These are phyloP conservation scores for Hetaerina americana DNA, from an alignment of 1,140 invertebrate genomes.

Conservation along the genomic window DNA sequence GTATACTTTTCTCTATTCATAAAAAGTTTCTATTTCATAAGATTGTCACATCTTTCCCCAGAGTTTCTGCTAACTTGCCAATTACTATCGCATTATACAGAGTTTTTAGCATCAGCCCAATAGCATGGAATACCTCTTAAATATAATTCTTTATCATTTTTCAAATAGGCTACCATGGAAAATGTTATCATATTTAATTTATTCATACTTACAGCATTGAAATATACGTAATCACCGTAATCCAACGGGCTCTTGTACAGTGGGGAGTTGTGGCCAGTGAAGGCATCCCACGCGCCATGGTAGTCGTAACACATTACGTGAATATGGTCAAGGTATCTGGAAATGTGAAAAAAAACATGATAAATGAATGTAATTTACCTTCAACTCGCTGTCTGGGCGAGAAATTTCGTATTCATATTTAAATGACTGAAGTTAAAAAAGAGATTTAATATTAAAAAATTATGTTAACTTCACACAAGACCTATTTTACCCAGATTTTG, in stretches of 20 bases:
- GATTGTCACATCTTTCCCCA: too few species aligned
- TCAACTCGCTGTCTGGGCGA: too few species aligned
- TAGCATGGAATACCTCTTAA: slow-evolving; percentile 8
- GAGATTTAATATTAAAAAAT: too few species aligned
- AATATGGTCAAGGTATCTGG: slow-evolving; percentile 62
- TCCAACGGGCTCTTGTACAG: slow-evolving; percentile 20
- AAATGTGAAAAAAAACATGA: too few species aligned
- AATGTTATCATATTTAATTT: not conserved
- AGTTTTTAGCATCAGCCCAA: slow-evolving; percentile 11
- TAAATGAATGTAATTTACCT: too few species aligned
- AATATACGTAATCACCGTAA: not conserved
- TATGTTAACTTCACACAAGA: too few species aligned
- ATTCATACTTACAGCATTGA: not conserved
- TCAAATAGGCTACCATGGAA: not conserved
- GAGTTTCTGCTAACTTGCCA: too few species aligned
- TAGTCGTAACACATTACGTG: slow-evolving; percentile 87
- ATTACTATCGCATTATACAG: not conserved
- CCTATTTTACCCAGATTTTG: too few species aligned
- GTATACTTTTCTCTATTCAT: too few species aligned
- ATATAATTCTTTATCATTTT: not conserved
- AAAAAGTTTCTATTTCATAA: too few species aligned
- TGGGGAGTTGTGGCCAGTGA: slow-evolving; percentile 54
- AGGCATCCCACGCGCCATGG: slow-evolving; percentile 68
- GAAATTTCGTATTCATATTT: too few species aligned
- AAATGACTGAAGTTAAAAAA: too few species aligned